Evolutionary conservation across 2,113 vertebrate genomes (phyloP), one percentile per base, ranked within the genome.

Genomic region (Nyctibius bracteatus): DNA sequence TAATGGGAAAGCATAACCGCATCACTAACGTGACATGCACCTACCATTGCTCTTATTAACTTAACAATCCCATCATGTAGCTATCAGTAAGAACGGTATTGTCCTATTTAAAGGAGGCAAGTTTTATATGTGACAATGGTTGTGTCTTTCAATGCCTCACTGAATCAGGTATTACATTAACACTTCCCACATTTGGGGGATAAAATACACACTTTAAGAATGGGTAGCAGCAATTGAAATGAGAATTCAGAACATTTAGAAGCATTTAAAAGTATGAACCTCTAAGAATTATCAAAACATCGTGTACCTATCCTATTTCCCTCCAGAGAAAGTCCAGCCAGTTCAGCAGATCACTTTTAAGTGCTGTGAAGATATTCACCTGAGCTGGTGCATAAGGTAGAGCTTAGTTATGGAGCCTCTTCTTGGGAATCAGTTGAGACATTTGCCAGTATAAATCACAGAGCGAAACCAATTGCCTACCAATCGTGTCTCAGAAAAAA

Each of bases 21-120:
- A 5, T 68, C 90, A 58, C 49, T 70, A 75, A 70, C 0, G 0
- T 14, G 39, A 8, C 24, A 37, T 3, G 14, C 35, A 51, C 28
- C 0, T 4, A 47, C 35, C 13, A 3, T 6, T 3, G 3, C 43
- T 55, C 37, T 61, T 33, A 47, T 25, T 83, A 74, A 80, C 37
- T 78, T 31, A 55, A 47, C 43, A 55, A 49, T 20, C 35, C 44
- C 44, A 61, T 9, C 39, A 8, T 0, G 10, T 9, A 31, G 15
- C 70, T 79, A 28, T 19, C 57, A 27, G 74, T 39, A 61, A 61
- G 12, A 75, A 66, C 12, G 46, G 37, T 14, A 30, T 41, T 37
- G 46, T 16, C 39, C 49, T 44, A 14, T 55, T 85, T 82, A 46
- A 44, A 61, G 51, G 35, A 74, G 37, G 25, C 37, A n/a, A 55